These are phyloP conservation scores for Mesitornis unicolor DNA, from an alignment of 2,113 vertebrate genomes.

Conservation along the genomic window DNA sequence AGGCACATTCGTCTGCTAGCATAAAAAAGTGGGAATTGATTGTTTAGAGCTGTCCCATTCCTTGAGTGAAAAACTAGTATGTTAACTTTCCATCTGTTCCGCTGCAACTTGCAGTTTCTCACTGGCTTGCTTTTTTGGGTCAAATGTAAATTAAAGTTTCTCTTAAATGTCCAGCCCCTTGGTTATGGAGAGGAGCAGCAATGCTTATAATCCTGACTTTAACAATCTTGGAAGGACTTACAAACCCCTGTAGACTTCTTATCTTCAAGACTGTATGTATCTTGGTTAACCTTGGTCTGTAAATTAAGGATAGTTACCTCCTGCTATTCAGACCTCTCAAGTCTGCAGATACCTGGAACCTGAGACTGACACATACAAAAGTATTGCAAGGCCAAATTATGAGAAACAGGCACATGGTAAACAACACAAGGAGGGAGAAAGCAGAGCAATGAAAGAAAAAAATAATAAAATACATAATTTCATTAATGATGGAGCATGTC, in stretches of 20 bases:
- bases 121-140: not conserved
- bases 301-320: constrained; percentile 26
- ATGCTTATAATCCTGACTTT: not conserved
- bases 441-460: not conserved
- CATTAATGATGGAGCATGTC: not conserved
- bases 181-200: not conserved
- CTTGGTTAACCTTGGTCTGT: not conserved
- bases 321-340: not conserved
- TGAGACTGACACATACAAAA: not conserved
- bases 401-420: not conserved
- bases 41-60: not conserved
- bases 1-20: not conserved
- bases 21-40: not conserved
- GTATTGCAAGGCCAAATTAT: not conserved
- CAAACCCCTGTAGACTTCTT: not conserved
- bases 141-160: not conserved
- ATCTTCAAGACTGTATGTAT: not conserved
- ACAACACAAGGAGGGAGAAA: not conserved
- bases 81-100: not conserved
- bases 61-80: not conserved
- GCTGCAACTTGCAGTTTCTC: not conserved
- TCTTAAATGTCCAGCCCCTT: not conserved
- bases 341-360: not conserved
- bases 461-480: not conserved
- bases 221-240: not conserved